Evolutionary conservation across 2,797 vertebrate species (phyloP).

Genomic region (Phalloptychus januarius): DNA sequence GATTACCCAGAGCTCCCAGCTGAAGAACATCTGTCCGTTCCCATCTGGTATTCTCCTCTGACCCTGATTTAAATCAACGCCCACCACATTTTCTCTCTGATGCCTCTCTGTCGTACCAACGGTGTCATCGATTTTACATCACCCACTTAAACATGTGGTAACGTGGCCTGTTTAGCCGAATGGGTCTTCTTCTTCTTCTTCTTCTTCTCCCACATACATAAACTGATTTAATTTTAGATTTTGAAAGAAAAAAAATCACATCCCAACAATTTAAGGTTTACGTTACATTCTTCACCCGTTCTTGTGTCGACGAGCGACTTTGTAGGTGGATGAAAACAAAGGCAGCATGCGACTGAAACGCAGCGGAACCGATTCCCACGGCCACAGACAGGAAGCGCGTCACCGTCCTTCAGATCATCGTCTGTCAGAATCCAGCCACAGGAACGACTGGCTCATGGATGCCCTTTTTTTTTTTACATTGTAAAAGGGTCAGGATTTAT

Average conservation of each 20-base stretch:
- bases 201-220: not conserved
- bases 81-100: not conserved
- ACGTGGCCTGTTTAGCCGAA: not conserved
- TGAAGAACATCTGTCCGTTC: constrained; percentile 25
- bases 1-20: constrained; percentile 22
- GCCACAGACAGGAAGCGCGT: not conserved
- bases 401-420: not conserved
- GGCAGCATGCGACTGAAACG: not conserved
- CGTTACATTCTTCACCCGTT: not conserved
- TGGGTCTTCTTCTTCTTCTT: no score
- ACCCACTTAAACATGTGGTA: not conserved
- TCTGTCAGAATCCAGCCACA: not conserved
- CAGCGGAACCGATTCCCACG: not conserved
- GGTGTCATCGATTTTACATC: not conserved
- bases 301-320: not conserved
- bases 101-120: not conserved
- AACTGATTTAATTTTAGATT: not conserved
- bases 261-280: not conserved
- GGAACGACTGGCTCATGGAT: not conserved
- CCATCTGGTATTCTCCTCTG: not conserved
- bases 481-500: not conserved
- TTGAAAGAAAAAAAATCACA: not conserved
- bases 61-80: not conserved
- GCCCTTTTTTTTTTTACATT: not conserved
- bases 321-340: not conserved